Evolutionary conservation across 1,140 invertebrate species (phyloP).

Genomic region (Drosophila novamexicana): DNA sequence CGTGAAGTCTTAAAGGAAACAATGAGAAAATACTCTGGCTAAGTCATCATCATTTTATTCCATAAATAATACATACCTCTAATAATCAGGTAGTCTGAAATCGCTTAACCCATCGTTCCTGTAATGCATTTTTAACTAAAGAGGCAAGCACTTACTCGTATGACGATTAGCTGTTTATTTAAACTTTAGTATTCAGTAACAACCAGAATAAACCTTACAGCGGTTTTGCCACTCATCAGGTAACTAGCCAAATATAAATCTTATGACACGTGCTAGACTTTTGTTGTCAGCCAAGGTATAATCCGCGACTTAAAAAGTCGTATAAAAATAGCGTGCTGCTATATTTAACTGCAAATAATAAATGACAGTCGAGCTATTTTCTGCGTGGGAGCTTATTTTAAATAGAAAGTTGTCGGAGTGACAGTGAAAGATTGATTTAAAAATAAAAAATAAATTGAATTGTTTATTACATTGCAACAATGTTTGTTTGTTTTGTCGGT

Average conservation of each 20-base stretch:
- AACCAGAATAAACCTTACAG: background rate
- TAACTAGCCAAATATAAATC: constrained; percentile 17
- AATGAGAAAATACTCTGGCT: too few species aligned
- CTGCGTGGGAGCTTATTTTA: background rate
- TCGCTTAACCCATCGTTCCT: too few species aligned
- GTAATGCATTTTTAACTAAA: too few species aligned
- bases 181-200: background rate
- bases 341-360: constrained; percentile 18
- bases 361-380: constrained; percentile 7
- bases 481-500: constrained; percentile 33
- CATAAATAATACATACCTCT: too few species aligned
- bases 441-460: constrained; percentile 72
- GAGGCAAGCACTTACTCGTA: too few species aligned
- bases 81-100: too few species aligned
- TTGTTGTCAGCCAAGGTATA: constrained; percentile 11
- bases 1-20: too few species aligned
- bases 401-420: background rate
- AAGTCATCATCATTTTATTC: too few species aligned
- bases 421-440: constrained; percentile 39
- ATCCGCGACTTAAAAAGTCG: constrained; percentile 28
- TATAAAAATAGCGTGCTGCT: constrained; percentile 41
- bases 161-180: background rate
- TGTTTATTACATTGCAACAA: constrained; percentile 63
- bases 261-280: constrained; percentile 5
- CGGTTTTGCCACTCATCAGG: constrained; percentile 10